Percentiles rank a stretch among this genome's conserved stretches.
These are phyloP conservation scores for Tipula vernalis DNA, from an alignment of 2,888 invertebrate genomes.

Conservation along the genomic window DNA sequence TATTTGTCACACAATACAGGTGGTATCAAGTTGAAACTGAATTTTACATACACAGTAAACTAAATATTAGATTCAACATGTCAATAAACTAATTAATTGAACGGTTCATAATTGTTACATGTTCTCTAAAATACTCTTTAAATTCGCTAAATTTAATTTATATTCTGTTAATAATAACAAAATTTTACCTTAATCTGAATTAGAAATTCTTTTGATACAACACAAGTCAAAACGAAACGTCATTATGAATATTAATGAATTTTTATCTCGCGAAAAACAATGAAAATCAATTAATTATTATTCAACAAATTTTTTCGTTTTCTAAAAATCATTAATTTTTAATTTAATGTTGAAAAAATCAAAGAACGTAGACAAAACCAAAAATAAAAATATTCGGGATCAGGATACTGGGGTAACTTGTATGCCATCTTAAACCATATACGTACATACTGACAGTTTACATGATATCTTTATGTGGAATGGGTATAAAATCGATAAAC, in stretches of 20 bases:
- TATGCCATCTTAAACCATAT: not conserved
- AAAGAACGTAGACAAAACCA: not conserved
- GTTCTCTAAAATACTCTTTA: not conserved
- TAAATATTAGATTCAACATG: too few relatives aligned
- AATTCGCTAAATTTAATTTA: not conserved
- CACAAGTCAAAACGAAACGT: not conserved
- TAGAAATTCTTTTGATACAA: not conserved
- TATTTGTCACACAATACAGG: too few relatives aligned
- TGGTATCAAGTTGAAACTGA: too few relatives aligned
- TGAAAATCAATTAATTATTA: slow-evolving; percentile 4
- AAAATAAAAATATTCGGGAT: not conserved
- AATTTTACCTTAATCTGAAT: not conserved
- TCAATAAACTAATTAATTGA: too few relatives aligned
- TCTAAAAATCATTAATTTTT: not conserved
- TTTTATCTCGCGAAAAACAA: not conserved
- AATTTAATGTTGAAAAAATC: not conserved
- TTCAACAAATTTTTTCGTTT: not conserved
- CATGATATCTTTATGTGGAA: not conserved
- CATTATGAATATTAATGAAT: not conserved
- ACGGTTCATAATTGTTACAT: too few relatives aligned
- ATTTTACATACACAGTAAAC: too few relatives aligned
- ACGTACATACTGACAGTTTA: not conserved
- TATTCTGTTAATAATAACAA: not conserved
- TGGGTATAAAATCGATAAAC: not conserved
- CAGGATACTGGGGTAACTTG: not conserved